Conservation (phyloP, 2,113 vertebrate species). For the Hyaena hyaena region DNA sequence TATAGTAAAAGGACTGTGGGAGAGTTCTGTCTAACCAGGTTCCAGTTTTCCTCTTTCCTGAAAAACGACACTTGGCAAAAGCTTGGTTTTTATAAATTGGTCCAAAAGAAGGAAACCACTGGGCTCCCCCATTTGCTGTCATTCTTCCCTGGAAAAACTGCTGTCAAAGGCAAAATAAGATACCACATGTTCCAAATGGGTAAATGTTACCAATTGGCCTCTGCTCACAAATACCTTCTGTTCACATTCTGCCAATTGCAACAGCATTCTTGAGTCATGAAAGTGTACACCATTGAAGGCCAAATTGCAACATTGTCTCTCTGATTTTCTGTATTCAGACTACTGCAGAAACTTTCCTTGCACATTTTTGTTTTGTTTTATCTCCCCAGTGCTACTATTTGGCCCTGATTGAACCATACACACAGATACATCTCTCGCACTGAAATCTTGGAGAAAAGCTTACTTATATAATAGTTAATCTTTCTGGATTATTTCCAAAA, state of each 20-base stretch:
- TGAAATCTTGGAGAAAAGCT: background rate
- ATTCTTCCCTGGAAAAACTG: background rate
- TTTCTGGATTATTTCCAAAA: slow-evolving; percentile 11
- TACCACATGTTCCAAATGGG: background rate
- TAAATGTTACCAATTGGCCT: background rate
- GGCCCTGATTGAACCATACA: background rate
- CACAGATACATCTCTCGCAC: background rate
- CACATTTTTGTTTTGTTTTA: background rate
- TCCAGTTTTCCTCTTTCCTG: background rate
- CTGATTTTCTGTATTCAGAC: background rate
- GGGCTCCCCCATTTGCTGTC: background rate
- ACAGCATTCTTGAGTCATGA: background rate
- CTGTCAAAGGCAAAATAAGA: background rate
- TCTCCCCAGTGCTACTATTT: background rate
- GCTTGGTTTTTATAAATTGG: background rate
- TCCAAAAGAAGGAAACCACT: background rate
- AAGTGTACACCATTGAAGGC: background rate
- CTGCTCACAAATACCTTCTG: background rate
- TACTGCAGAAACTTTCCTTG: background rate
- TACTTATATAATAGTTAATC: background rate
- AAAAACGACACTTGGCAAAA: slow-evolving; percentile 16
- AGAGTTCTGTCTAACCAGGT: background rate
- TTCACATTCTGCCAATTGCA: background rate
- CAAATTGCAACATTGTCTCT: slow-evolving; percentile 19
- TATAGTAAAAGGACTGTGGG: background rate